Evolutionary conservation across 2,888 invertebrate genomes (phyloP), one percentile per base, ranked within the genome.

Genomic region (Teleiodes luculella): DNA sequence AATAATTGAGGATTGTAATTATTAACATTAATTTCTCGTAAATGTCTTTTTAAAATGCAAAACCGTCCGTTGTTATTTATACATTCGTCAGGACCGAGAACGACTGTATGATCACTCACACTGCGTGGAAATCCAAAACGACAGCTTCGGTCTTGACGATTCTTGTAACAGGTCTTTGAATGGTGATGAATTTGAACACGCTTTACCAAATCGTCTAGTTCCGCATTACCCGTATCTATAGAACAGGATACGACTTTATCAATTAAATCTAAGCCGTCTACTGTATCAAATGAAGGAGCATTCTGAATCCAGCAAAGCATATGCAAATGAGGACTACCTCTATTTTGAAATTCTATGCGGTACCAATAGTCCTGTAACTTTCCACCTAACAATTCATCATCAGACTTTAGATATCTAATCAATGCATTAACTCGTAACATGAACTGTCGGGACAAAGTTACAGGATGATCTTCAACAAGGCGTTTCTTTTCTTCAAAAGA

Each of bases 191-290:
- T 65, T 50, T 69, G 67, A 0, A 67, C 28, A 4, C 52, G 31
- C 20, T 62, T 20, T 0, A 65, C 59, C 14, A 63, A 31, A 33
- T 33, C 14, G 3, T 35, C 2, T 30, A 48, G 33, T 20, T 54
- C 45, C 1, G 16, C 31, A 39, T 56, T 37, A 20, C 30, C 11
- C 7, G 5, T n/a, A 10, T 16, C 5, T 35, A 48, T 14, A 39
- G 64, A 68, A 61, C 64, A 66, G 20, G 65, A 73, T 59, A 65
- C 63, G 11, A 67, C 66, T 8, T 39, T 56, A 16, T 71, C 62
- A 37, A 68, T 63, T 8, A 65, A 37, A 0, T 1, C 11, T 0
- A 57, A 52, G 5, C 65, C 65, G 54, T 68, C 50, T 7, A 50
- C 54, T 43, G 55, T 63, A 8, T 31, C 45, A 14, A 67, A 63